A percentile compares a stretch with the other conserved stretches of the same genome.
phyloP scores from a whole-genome alignment of 2,797 vertebrate species.

The Brachyalestes nurse region DNA sequence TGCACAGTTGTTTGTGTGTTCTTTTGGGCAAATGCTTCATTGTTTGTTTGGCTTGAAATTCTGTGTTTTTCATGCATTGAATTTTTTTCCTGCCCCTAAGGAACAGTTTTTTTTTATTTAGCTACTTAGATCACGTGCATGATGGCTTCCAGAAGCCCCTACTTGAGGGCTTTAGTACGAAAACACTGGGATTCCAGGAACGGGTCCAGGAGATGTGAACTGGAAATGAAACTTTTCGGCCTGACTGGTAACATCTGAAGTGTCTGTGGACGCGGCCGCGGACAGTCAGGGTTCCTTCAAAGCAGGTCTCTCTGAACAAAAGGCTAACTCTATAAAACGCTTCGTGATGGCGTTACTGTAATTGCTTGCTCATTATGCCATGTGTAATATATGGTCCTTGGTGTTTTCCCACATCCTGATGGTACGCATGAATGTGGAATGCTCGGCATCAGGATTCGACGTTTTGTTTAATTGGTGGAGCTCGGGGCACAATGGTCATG shows the following conservation, averaged over 20 bases:
- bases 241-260: slow-evolving; percentile 9
- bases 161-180: slow-evolving; percentile 32
- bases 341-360: background rate
- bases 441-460: slow-evolving; percentile 12
- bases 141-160: slow-evolving; percentile 49
- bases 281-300: background rate
- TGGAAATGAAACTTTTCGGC: slow-evolving; percentile 9
- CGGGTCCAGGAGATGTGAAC: slow-evolving; percentile 25
- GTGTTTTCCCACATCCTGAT: slow-evolving; percentile 16
- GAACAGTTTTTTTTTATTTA: slow-evolving; percentile 44
- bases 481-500: slow-evolving; percentile 20
- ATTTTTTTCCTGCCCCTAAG: slow-evolving; percentile 3
- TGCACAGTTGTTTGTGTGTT: background rate
- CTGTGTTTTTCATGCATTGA: slow-evolving; percentile 32
- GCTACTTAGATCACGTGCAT: slow-evolving; percentile 51
- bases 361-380: background rate
- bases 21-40: slow-evolving; percentile 23
- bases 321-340: background rate
- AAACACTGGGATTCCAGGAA: slow-evolving; percentile 56
- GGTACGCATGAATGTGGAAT: slow-evolving; percentile 1
- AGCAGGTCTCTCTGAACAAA: slow-evolving; percentile 3
- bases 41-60: slow-evolving; percentile 44
- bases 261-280: background rate
- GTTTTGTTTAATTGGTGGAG: slow-evolving; percentile 1
- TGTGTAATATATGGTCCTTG: background rate